phyloP scores from a whole-genome alignment of 2,888 invertebrate species.

The Alloscopus bannaensis region DNA sequence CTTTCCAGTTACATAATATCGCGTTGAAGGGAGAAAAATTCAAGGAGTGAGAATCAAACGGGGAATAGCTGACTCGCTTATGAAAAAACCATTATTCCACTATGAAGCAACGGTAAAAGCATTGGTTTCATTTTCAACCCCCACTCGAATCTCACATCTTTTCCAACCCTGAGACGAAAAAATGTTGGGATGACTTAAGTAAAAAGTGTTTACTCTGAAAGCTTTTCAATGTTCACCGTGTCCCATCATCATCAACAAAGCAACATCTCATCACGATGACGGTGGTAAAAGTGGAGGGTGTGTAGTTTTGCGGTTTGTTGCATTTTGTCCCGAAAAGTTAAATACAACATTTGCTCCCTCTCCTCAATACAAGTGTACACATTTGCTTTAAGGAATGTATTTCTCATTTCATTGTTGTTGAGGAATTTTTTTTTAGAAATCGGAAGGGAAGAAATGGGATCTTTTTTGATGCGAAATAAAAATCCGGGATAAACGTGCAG shows the following conservation, averaged over 20 bases:
- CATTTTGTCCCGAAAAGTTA: conserved; percentile 4
- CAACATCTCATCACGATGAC: background rate
- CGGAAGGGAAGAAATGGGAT: conserved; percentile 8
- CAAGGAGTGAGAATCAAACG: background rate
- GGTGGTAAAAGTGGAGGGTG: background rate
- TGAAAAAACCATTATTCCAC: background rate
- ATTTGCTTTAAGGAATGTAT: conserved; percentile 4
- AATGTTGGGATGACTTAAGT: conserved; percentile 39
- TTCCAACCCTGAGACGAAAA: conserved; percentile 27
- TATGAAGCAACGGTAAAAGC: too few species aligned
- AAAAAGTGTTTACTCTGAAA: conserved; percentile 65
- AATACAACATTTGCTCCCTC: background rate
- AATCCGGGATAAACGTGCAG: too few species aligned
- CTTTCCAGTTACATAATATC: too few species aligned
- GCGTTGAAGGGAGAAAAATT: background rate
- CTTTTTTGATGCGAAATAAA: too few species aligned
- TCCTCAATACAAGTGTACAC: background rate
- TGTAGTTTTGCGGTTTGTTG: conserved; percentile 35
- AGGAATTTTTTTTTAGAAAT: background rate
- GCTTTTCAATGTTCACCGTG: conserved; percentile 61
- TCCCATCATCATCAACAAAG: conserved; percentile 39
- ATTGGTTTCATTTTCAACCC: conserved; percentile 25
- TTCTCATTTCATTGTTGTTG: conserved; percentile 3
- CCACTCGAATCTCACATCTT: background rate
- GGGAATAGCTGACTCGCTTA: background rate